phyloP scores from a whole-genome alignment of 2,113 vertebrate species.

The Macrotus californicus region DNA sequence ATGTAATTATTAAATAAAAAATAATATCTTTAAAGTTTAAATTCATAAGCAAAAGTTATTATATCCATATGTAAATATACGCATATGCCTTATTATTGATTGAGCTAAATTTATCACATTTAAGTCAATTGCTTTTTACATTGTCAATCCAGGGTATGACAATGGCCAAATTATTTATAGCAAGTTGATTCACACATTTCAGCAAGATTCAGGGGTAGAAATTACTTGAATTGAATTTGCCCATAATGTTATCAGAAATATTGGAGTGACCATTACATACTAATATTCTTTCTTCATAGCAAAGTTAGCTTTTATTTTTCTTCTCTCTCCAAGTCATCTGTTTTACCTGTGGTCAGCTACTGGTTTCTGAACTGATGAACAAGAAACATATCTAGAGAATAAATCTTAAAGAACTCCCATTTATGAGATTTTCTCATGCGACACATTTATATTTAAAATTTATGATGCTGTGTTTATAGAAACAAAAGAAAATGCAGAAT shows the following conservation, averaged over 20 bases:
- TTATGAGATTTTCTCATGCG: slow-evolving; percentile 7
- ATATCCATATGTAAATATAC: background rate
- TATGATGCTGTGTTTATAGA: background rate
- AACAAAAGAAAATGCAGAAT: slow-evolving; percentile 31
- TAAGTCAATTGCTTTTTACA: background rate
- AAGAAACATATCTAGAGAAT: background rate
- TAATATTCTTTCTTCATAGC: background rate
- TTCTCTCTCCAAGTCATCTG: background rate
- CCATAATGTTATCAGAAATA: background rate
- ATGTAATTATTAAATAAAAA: background rate
- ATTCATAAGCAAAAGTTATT: background rate
- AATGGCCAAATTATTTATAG: background rate
- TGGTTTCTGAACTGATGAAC: background rate
- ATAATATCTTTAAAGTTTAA: background rate
- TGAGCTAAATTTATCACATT: background rate
- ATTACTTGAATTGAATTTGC: background rate
- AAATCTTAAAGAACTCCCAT: background rate
- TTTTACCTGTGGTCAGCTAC: background rate
- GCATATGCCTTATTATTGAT: background rate
- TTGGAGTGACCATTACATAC: background rate
- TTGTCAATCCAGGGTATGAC: background rate
- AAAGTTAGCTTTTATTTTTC: background rate
- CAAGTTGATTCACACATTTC: background rate
- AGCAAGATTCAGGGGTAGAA: background rate
- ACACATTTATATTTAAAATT: slow-evolving; percentile 7